Conservation (phyloP, 1,140 invertebrate genomes). For the Sinella curviseta region DNA sequence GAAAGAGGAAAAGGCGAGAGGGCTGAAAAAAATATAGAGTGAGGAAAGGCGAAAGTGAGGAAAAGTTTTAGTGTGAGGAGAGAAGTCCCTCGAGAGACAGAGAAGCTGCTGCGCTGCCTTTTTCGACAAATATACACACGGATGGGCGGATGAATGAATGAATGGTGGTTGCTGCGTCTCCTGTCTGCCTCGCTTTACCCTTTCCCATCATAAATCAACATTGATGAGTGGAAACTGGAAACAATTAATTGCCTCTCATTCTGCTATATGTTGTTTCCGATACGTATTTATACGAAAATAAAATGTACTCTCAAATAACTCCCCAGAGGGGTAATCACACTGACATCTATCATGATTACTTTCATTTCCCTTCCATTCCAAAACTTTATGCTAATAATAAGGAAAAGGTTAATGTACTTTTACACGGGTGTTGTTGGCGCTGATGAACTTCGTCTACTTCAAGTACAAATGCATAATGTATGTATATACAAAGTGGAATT, state of each 20-base stretch:
- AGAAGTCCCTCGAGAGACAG: slow-evolving; percentile 23
- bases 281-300: too few relatives aligned
- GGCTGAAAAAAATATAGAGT: background rate
- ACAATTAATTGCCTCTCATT: slow-evolving; percentile 47
- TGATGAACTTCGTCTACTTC: too few relatives aligned
- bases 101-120: background rate
- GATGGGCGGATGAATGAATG: too few relatives aligned
- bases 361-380: background rate
- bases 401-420: too few relatives aligned
- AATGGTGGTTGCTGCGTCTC: too few relatives aligned
- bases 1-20: too few relatives aligned
- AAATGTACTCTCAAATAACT: too few relatives aligned
- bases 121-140: background rate
- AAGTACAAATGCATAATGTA: too few relatives aligned
- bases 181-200: slow-evolving; percentile 17
- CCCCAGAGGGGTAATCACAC: slow-evolving; percentile 48
- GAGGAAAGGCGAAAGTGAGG: background rate
- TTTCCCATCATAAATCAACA: slow-evolving; percentile 46
- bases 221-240: slow-evolving; percentile 49
- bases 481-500: too few relatives aligned
- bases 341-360: slow-evolving; percentile 49
- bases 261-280: background rate
- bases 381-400: background rate
- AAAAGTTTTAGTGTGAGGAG: slow-evolving; percentile 14
- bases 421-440: too few relatives aligned